Conservation (phyloP, 2,888 invertebrate genomes). For the Branchipolynoe longqiensis region DNA sequence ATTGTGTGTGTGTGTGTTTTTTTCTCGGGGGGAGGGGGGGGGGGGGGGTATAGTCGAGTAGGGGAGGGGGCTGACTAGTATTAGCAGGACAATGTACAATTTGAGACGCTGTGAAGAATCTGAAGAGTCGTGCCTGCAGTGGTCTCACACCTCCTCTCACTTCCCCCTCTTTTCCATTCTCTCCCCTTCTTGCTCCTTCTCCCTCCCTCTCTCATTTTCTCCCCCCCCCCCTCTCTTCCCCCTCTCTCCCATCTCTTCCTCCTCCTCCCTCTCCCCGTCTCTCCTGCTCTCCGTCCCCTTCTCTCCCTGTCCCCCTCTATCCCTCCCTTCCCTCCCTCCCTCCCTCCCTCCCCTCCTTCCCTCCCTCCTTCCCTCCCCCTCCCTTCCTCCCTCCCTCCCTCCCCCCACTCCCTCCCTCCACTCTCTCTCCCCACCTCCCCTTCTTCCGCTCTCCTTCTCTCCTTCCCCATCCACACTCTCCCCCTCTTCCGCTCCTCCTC, state of each 20-base stretch:
- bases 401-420: slow-evolving; percentile 1
- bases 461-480: not conserved
- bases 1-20: no score
- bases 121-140: no score
- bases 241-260: not conserved
- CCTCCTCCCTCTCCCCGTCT: not conserved
- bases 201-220: not conserved
- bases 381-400: not conserved
- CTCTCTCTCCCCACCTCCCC: not conserved
- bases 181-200: not conserved
- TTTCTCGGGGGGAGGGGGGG: no score
- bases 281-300: not conserved
- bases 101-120: no score
- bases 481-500: no score
- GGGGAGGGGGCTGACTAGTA: no score
- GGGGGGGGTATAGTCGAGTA: no score
- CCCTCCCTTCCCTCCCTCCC: not conserved
- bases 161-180: no score
- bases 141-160: no score
- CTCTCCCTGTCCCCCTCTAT: not conserved
- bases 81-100: not conserved
- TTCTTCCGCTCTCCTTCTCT: no score
- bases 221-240: not conserved
- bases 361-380: not conserved
- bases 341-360: not conserved